Evolutionary conservation across 1,140 invertebrate genomes (phyloP).

Genomic region (Tachypleus tridentatus): DNA sequence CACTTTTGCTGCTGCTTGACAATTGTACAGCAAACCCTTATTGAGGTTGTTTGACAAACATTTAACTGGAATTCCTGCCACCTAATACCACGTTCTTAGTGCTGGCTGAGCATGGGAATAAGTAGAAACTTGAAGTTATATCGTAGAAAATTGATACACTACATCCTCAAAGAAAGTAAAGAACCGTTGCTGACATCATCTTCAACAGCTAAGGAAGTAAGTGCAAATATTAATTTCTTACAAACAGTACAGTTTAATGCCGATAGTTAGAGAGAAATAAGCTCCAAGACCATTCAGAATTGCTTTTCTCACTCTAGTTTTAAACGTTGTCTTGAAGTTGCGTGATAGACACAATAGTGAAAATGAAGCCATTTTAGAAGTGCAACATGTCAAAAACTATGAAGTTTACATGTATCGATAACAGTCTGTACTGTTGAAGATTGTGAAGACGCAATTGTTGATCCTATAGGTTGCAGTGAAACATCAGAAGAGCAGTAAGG

Average conservation of each 20-base stretch:
- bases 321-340: slow-evolving; percentile 17
- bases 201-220: too few relatives aligned
- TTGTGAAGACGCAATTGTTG: neutral
- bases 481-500: neutral
- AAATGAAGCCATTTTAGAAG: neutral
- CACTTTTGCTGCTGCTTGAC: slow-evolving; percentile 25
- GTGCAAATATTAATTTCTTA: too few relatives aligned
- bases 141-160: too few relatives aligned
- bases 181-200: too few relatives aligned
- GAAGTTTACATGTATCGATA: slow-evolving; percentile 4
- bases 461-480: neutral
- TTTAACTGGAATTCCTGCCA: slow-evolving; percentile 21
- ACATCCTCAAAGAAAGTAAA: too few relatives aligned
- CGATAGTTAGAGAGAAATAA: too few relatives aligned
- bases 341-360: neutral
- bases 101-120: slow-evolving; percentile 8
- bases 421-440: neutral
- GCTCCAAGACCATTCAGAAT: too few relatives aligned
- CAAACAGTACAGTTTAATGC: too few relatives aligned
- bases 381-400: neutral
- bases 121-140: too few relatives aligned
- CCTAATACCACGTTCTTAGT: slow-evolving; percentile 21
- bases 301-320: too few relatives aligned
- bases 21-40: slow-evolving; percentile 24
- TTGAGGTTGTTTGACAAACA: slow-evolving; percentile 13